Base-by-base conservation (phyloP, 2,888 invertebrate species). In the Drosophila neotestacea region DNA sequence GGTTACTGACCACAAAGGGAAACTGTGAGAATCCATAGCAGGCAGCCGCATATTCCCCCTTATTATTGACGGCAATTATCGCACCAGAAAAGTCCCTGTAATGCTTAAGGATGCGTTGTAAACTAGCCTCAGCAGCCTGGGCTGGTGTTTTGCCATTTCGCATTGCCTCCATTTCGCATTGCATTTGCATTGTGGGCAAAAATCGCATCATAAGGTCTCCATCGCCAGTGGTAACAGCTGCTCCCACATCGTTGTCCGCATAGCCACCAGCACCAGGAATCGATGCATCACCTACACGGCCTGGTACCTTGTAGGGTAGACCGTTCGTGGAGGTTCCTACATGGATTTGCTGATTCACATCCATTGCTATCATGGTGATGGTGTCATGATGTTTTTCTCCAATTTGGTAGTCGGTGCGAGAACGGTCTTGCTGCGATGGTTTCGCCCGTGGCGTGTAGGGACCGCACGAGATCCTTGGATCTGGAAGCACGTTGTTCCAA, bases 181-280 rank as follows among this genome's bases (percentile, higher is more conserved):
- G n/a, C n/a, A n/a, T n/a, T n/a, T n/a, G 91, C 87, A 96, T 96
- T 95, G 97, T 97, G 0, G 99, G 99, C 69, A 98, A 92, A 93
- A 99, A 99, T 74, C 99, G 94, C 95, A 99, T 97, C 97, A 99
- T 98, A 13, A 99, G 93, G 91, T 99, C 99, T 0, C 99, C 99
- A 93, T 99, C 98, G 0, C 99, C 99, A 0, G 97, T 97, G 7
- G 95, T 96, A 1, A 95, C 95, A 0, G 97, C 97, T 0, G 96
- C 98, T 72, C 95, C 99, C 3, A 97, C 95, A 22, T 94, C 94
- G 89, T 96, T 96, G 90, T 97, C 98, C 2, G 97, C 98, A 92
- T 98, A 99, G 0, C 97, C 97, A 4, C 99, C 99, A 27, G 99
- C 96, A 0, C 99, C 99, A 0, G 97, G 95, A 74, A 99, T 96